Evolutionary conservation across 1,140 invertebrate species (phyloP).

Genomic region (Spodoptera litura): DNA sequence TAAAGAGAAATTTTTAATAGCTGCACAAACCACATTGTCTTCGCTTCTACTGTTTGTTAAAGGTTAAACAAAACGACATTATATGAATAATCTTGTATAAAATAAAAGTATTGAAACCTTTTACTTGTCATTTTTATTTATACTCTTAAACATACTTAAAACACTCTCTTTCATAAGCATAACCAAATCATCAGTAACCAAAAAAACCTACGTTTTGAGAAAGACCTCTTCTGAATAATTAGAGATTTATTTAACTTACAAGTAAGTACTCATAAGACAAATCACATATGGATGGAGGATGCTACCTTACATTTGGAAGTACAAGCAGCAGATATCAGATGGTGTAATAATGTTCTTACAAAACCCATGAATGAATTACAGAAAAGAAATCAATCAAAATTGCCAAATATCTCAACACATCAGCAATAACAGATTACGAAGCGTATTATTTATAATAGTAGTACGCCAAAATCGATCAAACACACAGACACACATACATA

Average conservation of each 20-base stretch:
- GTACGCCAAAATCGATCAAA: constrained; percentile 40
- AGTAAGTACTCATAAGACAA: too few species aligned
- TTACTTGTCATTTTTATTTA: constrained; percentile 20
- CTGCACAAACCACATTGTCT: constrained; percentile 43
- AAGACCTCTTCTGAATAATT: too few species aligned
- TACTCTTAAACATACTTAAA: too few species aligned
- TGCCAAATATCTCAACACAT: background rate
- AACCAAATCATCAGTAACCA: too few species aligned
- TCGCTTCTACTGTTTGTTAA: constrained; percentile 43
- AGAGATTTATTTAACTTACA: too few species aligned
- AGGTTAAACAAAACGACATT: constrained; percentile 32
- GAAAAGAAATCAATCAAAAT: constrained; percentile 13
- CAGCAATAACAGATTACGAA: background rate
- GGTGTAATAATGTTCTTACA: background rate
- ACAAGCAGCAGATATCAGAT: background rate
- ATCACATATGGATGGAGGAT: too few species aligned
- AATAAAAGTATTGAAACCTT: constrained; percentile 49
- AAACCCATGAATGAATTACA: background rate
- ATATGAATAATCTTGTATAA: constrained; percentile 45
- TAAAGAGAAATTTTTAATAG: constrained; percentile 35
- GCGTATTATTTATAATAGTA: constrained; percentile 43
- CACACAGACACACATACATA: constrained; percentile 27
- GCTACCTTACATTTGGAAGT: too few species aligned
- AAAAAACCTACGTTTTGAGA: too few species aligned
- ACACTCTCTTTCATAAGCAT: too few species aligned